Percentiles rank a stretch among this genome's conserved stretches.
phyloP scores from a whole-genome alignment of 2,797 vertebrate genomes.

The Heterohyrax brucei region DNA sequence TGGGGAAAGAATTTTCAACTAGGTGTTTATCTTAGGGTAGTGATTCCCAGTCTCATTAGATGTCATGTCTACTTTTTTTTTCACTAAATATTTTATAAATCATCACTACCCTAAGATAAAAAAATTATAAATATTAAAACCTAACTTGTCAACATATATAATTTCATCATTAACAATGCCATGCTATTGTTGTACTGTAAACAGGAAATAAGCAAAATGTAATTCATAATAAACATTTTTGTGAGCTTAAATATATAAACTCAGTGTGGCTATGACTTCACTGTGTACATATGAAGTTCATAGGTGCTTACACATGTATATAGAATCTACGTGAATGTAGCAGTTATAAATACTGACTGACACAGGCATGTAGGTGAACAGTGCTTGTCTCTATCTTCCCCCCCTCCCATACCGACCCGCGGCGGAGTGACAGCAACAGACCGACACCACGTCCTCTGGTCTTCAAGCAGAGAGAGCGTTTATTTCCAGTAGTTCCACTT shows the following conservation, averaged over 20 bases:
- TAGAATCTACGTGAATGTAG: neutral
- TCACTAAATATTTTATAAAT: slow-evolving; percentile 16
- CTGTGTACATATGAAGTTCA: neutral
- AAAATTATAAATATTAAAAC: slow-evolving; percentile 25
- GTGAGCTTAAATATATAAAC: neutral
- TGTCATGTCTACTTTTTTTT: neutral
- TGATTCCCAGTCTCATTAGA: neutral
- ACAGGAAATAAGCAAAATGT: slow-evolving; percentile 24
- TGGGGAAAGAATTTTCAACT: slow-evolving; percentile 31
- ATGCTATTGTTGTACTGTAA: neutral
- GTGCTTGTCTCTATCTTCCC: too few species aligned
- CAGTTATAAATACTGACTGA: neutral
- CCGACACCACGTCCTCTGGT: too few species aligned
- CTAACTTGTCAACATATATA: neutral
- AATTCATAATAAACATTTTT: slow-evolving; percentile 4
- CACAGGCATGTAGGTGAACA: neutral
- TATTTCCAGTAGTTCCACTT: too few species aligned
- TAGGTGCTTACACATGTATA: neutral
- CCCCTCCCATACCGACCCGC: too few species aligned
- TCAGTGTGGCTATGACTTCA: neutral
- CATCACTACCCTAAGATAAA: slow-evolving; percentile 19
- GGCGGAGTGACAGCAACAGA: too few species aligned
- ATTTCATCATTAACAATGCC: slow-evolving; percentile 40
- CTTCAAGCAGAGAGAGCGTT: too few species aligned
- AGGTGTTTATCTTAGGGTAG: neutral